Evolutionary conservation across 2,797 vertebrate species (phyloP).

Genomic region (Nannoperca australis): DNA sequence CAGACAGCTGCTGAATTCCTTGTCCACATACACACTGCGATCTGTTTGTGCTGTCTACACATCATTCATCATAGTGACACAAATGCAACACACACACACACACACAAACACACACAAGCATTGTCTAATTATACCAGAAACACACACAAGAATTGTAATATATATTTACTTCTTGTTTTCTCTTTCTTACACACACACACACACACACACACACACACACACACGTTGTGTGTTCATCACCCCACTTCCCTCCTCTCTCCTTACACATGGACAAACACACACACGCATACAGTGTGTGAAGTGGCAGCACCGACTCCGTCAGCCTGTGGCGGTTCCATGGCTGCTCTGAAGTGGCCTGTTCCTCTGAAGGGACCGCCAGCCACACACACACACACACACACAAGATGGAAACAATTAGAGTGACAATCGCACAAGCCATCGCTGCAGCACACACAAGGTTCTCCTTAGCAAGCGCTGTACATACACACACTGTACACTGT

Average conservation of each 20-base stretch:
- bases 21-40: background rate
- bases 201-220: background rate
- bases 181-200: too few species aligned
- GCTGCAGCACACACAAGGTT: slow-evolving; percentile 69
- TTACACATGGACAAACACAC: slow-evolving; percentile 25
- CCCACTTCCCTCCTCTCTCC: background rate
- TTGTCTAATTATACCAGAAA: slow-evolving; percentile 15
- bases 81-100: slow-evolving; percentile 12
- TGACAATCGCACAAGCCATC: slow-evolving; percentile 74
- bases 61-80: slow-evolving; percentile 42
- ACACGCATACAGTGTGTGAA: slow-evolving; percentile 66
- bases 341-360: slow-evolving; percentile 81
- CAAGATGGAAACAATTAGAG: slow-evolving; percentile 82
- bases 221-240: slow-evolving; percentile 9
- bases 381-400: slow-evolving; percentile 57
- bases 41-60: slow-evolving; percentile 45
- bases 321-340: slow-evolving; percentile 72
- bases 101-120: background rate
- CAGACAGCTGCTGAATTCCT: slow-evolving; percentile 38
- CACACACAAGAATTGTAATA: slow-evolving; percentile 12
- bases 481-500: slow-evolving; percentile 58
- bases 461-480: slow-evolving; percentile 63
- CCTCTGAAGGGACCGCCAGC: slow-evolving; percentile 72
- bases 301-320: slow-evolving; percentile 66
- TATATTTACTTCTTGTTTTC: slow-evolving; percentile 8